phyloP scores from a whole-genome alignment of 2,888 invertebrate genomes.

The Belgica antarctica region DNA sequence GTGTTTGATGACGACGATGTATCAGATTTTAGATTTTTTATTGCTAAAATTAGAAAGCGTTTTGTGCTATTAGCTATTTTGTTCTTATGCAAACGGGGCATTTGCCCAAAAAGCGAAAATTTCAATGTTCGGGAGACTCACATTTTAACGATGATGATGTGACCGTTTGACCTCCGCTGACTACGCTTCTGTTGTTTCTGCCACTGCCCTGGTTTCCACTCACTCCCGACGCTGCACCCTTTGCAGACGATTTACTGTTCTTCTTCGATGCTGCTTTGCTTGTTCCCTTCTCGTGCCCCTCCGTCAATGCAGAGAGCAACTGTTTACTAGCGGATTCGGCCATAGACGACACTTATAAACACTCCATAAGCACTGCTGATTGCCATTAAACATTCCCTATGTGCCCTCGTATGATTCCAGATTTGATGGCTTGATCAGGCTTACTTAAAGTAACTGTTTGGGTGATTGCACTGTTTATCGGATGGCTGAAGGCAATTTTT shows the following conservation, averaged over 20 bases:
- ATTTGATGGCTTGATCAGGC: too few relatives aligned
- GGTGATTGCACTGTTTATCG: too few relatives aligned
- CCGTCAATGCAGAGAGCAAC: conserved; percentile 71
- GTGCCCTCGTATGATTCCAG: conserved; percentile 12
- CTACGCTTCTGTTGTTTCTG: background rate
- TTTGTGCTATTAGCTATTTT: conserved; percentile 16
- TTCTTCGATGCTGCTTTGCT: conserved; percentile 42
- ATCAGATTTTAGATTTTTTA: conserved; percentile 21
- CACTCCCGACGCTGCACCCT: background rate
- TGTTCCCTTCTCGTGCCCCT: conserved; percentile 55
- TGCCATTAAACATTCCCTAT: conserved; percentile 55
- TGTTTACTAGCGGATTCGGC: conserved; percentile 82
- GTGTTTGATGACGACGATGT: conserved; percentile 3
- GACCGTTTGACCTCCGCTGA: conserved; percentile 25
- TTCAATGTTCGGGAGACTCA: background rate
- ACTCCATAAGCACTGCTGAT: conserved; percentile 62
- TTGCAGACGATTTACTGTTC: conserved; percentile 47
- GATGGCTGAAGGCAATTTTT: too few relatives aligned
- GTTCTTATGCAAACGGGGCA: conserved; percentile 8
- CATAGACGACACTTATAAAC: conserved; percentile 84
- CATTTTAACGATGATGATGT: conserved; percentile 18
- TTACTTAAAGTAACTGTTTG: too few relatives aligned
- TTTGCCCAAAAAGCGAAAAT: conserved; percentile 18
- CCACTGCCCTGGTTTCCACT: conserved; percentile 35
- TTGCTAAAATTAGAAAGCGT: conserved; percentile 15